Evolutionary conservation across 2,797 vertebrate genomes (phyloP).

Genomic region (Halcyon smyrnensis): DNA sequence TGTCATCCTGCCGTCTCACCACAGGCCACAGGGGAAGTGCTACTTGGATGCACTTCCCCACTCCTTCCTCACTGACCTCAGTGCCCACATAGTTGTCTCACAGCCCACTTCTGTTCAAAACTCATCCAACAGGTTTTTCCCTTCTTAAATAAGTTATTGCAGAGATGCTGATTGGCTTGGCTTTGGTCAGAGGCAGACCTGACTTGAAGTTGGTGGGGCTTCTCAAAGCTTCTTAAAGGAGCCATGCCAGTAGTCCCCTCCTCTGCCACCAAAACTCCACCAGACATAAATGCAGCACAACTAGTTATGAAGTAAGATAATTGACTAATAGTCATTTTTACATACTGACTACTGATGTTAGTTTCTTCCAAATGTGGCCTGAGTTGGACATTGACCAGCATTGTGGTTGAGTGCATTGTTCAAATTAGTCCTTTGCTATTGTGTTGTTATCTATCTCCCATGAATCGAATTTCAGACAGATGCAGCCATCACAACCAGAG

Average conservation of each 20-base stretch:
- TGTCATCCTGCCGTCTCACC: neutral
- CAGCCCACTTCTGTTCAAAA: neutral
- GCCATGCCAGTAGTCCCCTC: neutral
- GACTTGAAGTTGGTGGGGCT: neutral
- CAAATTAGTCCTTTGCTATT: neutral
- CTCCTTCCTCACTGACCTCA: neutral
- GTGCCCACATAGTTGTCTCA: neutral
- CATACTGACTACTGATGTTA: neutral
- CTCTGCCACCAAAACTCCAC: neutral
- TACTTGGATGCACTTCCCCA: neutral
- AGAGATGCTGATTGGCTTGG: neutral
- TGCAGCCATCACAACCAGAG: neutral
- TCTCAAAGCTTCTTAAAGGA: neutral
- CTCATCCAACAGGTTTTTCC: neutral
- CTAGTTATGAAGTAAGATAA: neutral
- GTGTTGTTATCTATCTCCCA: neutral
- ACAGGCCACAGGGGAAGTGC: neutral
- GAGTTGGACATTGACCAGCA: neutral
- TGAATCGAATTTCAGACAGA: neutral
- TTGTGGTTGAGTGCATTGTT: neutral
- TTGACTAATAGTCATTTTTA: neutral
- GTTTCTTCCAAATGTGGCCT: neutral
- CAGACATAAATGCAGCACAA: neutral
- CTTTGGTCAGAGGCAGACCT: neutral
- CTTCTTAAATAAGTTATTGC: neutral